Evolutionary conservation across 2,888 invertebrate species (phyloP).

Genomic region (Branchinecta sandiegonensis): DNA sequence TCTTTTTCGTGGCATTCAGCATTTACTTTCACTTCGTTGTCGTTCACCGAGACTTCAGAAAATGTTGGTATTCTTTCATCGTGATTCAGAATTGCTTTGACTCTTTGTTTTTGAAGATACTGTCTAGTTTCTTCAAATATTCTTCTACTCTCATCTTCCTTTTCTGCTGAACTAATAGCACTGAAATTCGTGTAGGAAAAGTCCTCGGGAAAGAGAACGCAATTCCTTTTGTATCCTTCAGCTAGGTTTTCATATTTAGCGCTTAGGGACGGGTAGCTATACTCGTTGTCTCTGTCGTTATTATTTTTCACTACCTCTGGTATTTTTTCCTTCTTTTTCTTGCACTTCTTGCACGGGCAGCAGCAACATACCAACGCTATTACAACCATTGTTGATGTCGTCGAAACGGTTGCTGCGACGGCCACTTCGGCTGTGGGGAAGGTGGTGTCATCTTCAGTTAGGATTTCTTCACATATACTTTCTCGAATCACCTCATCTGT

Average conservation of each 20-base stretch:
- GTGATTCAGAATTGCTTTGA: constrained; percentile 12
- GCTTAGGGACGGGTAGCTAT: background rate
- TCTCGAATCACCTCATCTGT: background rate
- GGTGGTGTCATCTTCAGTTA: constrained; percentile 24
- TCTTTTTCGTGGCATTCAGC: background rate
- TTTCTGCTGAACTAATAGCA: background rate
- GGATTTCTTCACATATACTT: constrained; percentile 24
- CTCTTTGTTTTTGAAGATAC: constrained; percentile 17
- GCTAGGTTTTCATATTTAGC: background rate
- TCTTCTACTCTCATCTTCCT: background rate
- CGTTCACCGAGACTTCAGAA: background rate
- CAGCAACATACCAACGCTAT: constrained; percentile 27
- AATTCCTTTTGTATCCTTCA: constrained; percentile 10
- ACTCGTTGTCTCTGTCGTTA: background rate
- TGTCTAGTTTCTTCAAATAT: constrained; percentile 19
- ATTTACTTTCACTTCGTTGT: constrained; percentile 6
- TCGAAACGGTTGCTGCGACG: constrained; percentile 27
- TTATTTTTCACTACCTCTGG: background rate
- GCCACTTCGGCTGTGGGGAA: constrained; percentile 27
- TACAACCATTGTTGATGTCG: constrained; percentile 26
- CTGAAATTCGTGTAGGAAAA: background rate
- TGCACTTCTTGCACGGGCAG: constrained; percentile 24
- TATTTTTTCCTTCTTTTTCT: constrained; percentile 19
- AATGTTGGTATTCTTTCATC: background rate
- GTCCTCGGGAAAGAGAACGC: background rate